Evolutionary conservation across 35 echinoderm and acorn worm species (phyloP).

Genomic region (Lytechinus pictus): DNA sequence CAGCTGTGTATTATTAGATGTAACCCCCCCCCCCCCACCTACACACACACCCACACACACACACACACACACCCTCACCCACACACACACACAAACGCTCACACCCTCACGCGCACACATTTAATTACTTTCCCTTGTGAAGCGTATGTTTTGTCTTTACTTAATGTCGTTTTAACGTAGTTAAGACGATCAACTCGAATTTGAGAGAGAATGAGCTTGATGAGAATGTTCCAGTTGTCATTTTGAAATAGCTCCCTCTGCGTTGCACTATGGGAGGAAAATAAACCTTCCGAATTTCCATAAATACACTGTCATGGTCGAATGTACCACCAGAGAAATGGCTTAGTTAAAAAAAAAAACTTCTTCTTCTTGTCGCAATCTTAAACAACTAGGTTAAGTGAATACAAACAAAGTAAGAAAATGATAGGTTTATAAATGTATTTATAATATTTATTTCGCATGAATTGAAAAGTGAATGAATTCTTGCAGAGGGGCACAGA

Average conservation of each 20-base stretch:
- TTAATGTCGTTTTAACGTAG: background rate
- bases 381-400: no score
- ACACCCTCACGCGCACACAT: no score
- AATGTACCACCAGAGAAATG: no score
- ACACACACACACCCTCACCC: no score
- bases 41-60: no score
- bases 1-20: background rate
- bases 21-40: background rate
- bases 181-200: background rate
- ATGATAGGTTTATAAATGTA: no score
- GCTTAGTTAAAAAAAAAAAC: no score
- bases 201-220: background rate
- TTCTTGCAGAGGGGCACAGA: background rate
- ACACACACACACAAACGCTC: no score
- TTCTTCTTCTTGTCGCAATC: no score
- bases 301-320: no score
- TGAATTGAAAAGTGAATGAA: background rate
- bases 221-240: background rate
- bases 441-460: no score
- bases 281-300: background rate
- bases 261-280: background rate
- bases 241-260: background rate
- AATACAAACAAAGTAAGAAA: no score
- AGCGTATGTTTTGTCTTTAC: background rate
- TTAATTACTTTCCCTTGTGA: background rate